Evolutionary conservation across 2,113 vertebrate species (phyloP).

Genomic region (Xyliphius kryptos): DNA sequence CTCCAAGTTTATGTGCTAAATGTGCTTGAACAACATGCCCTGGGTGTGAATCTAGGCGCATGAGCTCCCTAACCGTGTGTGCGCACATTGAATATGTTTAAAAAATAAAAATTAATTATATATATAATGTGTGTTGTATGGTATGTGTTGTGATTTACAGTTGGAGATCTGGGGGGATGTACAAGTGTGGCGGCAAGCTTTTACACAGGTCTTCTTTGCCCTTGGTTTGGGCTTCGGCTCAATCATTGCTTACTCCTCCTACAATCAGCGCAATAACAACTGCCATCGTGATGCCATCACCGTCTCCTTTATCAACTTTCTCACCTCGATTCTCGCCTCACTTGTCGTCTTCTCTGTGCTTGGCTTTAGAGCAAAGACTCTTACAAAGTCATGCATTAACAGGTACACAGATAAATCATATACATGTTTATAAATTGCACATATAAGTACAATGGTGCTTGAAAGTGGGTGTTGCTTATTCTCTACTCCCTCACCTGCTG

Average conservation of each 20-base stretch:
- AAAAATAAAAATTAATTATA: too few species aligned
- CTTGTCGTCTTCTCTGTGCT: slow-evolving; percentile 70
- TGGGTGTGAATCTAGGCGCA: too few species aligned
- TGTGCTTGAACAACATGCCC: too few species aligned
- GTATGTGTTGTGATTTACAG: too few species aligned
- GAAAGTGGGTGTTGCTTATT: too few species aligned
- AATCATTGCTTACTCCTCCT: slow-evolving; percentile 73
- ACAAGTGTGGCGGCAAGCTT: slow-evolving; percentile 69
- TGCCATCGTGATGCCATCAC: slow-evolving; percentile 71
- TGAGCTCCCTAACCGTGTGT: too few species aligned
- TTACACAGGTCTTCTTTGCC: slow-evolving; percentile 72
- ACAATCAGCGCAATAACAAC: slow-evolving; percentile 69
- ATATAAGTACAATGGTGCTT: too few species aligned
- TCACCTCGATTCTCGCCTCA: slow-evolving; percentile 62
- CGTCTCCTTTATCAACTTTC: slow-evolving; percentile 66
- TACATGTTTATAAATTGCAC: not conserved
- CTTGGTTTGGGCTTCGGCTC: slow-evolving; percentile 75
- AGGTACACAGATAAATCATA: too few species aligned
- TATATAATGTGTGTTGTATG: too few species aligned
- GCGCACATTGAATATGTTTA: too few species aligned
- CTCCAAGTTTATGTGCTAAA: too few species aligned
- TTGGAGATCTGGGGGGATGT: slow-evolving; percentile 58
- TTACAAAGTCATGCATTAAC: slow-evolving; percentile 52
- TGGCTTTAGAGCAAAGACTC: slow-evolving; percentile 69
- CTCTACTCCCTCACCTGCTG: too few species aligned